phyloP scores from a whole-genome alignment of 2,888 invertebrate species.

The Nomada ferruginata region DNA sequence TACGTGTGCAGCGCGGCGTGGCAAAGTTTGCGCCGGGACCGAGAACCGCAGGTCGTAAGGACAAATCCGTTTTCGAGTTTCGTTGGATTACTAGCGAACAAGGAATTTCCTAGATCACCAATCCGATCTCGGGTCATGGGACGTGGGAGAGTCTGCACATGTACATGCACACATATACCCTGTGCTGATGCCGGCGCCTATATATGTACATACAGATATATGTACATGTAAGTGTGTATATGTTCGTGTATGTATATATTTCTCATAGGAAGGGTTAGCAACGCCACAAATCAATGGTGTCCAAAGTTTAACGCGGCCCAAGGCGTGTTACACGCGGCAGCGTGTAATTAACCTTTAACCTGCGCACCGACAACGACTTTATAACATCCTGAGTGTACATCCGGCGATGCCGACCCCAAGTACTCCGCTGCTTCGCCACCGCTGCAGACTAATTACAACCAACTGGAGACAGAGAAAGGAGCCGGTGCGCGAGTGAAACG shows the following conservation, averaged over 20 bases:
- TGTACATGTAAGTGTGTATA: background rate
- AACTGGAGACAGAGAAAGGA: constrained; percentile 29
- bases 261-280: constrained; percentile 61
- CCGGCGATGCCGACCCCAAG: constrained; percentile 55
- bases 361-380: constrained; percentile 75
- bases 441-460: constrained; percentile 65
- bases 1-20: constrained; percentile 66
- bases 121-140: constrained; percentile 60
- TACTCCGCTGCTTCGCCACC: constrained; percentile 30
- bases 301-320: constrained; percentile 78
- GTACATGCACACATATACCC: constrained; percentile 14
- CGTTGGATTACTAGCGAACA: constrained; percentile 71
- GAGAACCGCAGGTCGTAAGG: constrained; percentile 74
- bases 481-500: background rate
- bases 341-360: constrained; percentile 79
- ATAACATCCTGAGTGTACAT: constrained; percentile 72
- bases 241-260: constrained; percentile 36
- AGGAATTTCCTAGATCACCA: constrained; percentile 74
- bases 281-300: constrained; percentile 80
- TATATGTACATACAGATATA: background rate
- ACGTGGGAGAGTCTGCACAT: background rate
- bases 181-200: background rate
- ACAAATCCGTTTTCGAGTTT: constrained; percentile 75
- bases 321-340: constrained; percentile 73
- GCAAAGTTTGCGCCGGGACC: constrained; percentile 74